These are phyloP conservation scores for Heterocephalus glaber DNA, from an alignment of 2,113 vertebrate species.

Conservation along the genomic window DNA sequence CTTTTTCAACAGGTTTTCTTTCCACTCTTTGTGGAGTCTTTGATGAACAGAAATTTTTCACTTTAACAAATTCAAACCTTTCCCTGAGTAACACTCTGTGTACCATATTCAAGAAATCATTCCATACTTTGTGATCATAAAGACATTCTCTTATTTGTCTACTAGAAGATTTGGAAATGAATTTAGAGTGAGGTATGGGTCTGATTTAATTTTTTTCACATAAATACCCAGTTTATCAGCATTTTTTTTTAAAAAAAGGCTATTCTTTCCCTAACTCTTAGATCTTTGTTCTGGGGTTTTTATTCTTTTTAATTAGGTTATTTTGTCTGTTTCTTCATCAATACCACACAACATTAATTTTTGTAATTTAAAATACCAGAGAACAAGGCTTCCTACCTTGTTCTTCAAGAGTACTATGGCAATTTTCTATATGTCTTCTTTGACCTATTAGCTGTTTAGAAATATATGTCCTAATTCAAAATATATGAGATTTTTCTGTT, in stretches of 20 bases:
- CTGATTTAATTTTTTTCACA: not conserved
- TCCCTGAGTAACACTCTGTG: not conserved
- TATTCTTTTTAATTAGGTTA: not conserved
- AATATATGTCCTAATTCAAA: not conserved
- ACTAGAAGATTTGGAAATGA: not conserved
- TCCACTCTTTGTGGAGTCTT: not conserved
- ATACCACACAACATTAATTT: not conserved
- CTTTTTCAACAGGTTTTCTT: not conserved
- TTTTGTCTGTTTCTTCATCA: not conserved
- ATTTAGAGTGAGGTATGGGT: not conserved
- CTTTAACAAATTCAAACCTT: not conserved
- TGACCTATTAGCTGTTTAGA: not conserved
- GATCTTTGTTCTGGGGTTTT: not conserved
- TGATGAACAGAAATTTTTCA: not conserved
- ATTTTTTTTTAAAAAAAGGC: not conserved
- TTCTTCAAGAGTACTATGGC: not conserved
- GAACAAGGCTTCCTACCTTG: not conserved
- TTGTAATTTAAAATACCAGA: conserved; percentile 19
- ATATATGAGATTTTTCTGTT: not conserved
- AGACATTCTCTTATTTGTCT: not conserved
- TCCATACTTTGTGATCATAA: not conserved
- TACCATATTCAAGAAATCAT: not conserved
- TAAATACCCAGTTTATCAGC: not conserved
- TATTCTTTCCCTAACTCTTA: not conserved
- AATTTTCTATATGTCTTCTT: not conserved